These are phyloP conservation scores for Acanthosoma haemorrhoidale DNA, from an alignment of 2,888 invertebrate species.

Conservation along the genomic window DNA sequence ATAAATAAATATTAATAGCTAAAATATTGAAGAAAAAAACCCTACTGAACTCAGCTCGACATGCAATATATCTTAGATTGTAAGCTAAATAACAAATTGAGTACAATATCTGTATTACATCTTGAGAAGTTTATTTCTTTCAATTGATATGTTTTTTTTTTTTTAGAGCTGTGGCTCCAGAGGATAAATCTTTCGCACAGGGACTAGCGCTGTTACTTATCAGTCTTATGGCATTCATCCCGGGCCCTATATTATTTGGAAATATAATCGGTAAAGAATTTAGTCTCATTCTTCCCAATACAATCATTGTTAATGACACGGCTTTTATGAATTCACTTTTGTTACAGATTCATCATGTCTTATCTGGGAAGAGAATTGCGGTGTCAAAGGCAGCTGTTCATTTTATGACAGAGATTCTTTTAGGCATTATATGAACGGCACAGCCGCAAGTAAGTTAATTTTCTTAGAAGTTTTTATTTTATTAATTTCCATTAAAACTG, in stretches of 20 bases:
- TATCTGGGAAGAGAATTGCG: conserved; percentile 62
- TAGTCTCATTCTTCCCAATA: background rate
- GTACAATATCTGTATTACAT: too few relatives aligned
- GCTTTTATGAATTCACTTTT: conserved; percentile 7
- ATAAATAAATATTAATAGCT: too few relatives aligned
- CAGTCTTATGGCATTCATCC: conserved; percentile 60
- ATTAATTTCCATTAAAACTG: too few relatives aligned
- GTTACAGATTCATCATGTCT: conserved; percentile 57
- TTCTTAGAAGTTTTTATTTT: conserved; percentile 33
- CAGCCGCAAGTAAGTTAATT: conserved; percentile 50
- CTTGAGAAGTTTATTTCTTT: too few relatives aligned
- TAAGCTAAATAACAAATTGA: too few relatives aligned
- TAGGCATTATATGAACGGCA: conserved; percentile 53
- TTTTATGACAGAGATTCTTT: conserved; percentile 58
- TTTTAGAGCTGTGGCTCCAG: conserved; percentile 54
- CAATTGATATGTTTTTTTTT: too few relatives aligned
- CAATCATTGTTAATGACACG: background rate
- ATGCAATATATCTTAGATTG: too few relatives aligned
- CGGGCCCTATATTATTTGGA: conserved; percentile 64
- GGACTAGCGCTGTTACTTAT: conserved; percentile 58
- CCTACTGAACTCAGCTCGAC: too few relatives aligned
- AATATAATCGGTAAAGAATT: conserved; percentile 51
- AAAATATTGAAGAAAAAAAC: too few relatives aligned
- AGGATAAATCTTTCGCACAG: conserved; percentile 61
- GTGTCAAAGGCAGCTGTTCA: conserved; percentile 60